phyloP scores from a whole-genome alignment of 37 sponge, comb jelly and placozoan genomes.

The Beroe ovata region DNA sequence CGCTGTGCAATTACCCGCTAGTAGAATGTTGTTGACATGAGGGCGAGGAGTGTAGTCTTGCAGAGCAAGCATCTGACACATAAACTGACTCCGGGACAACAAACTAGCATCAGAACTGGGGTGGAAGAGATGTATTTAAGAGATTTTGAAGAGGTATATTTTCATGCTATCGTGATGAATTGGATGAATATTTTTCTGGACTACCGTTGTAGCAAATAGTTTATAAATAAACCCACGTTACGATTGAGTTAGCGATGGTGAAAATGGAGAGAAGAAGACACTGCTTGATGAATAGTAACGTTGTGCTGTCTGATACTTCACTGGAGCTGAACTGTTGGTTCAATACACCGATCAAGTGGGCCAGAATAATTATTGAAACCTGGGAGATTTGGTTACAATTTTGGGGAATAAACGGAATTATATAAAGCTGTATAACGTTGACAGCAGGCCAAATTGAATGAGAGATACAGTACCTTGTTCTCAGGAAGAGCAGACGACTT shows the following conservation, averaged over 20 bases:
- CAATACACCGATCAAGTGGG: constrained; percentile 40
- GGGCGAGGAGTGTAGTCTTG: neutral
- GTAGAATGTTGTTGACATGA: neutral
- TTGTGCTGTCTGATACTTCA: neutral
- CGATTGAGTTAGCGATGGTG: constrained; percentile 32
- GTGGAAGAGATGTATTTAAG: no score
- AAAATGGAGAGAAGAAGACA: constrained; percentile 1
- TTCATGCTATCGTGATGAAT: no score
- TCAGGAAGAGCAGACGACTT: neutral
- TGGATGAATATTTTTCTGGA: no score
- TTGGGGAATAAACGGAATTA: no score
- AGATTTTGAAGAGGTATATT: no score
- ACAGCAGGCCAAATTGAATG: no score
- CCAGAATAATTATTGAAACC: constrained; percentile 60
- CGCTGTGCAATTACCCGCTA: no score
- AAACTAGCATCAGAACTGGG: neutral
- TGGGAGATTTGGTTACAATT: no score
- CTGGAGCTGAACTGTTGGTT: neutral
- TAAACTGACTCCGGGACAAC: constrained; percentile 40
- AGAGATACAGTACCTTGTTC: constrained; percentile 36
- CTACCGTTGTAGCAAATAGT: no score
- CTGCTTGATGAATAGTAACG: neutral
- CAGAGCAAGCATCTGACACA: constrained; percentile 33
- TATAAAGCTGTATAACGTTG: no score
- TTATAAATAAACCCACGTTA: no score